phyloP scores from a whole-genome alignment of 2,888 invertebrate species.

The Monoplex corrugatus region DNA sequence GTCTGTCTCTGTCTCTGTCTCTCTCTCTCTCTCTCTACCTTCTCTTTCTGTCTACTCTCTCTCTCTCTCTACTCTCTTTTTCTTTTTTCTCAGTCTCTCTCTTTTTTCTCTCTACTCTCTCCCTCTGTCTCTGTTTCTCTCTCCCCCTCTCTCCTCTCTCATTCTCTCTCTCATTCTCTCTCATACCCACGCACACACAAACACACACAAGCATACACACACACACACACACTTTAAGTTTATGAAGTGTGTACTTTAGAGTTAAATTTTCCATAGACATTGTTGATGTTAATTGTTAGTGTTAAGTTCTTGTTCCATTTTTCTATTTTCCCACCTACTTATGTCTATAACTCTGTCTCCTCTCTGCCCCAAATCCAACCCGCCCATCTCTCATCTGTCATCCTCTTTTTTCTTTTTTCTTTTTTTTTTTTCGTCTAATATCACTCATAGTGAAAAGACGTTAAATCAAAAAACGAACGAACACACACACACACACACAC shows the following conservation, averaged over 20 bases:
- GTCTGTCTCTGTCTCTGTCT: slow-evolving; percentile 42
- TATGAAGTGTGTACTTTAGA: no score
- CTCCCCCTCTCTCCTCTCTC: background rate
- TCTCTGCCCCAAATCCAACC: background rate
- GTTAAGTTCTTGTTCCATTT: no score
- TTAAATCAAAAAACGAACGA: no score
- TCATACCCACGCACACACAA: background rate
- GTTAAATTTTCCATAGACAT: no score
- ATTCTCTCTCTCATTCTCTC: background rate
- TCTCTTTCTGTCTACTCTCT: background rate
- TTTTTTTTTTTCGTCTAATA: background rate
- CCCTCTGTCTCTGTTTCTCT: background rate
- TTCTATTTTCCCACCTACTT: no score
- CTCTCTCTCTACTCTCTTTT: background rate
- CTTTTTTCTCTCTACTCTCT: slow-evolving; percentile 39
- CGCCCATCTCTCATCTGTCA: background rate
- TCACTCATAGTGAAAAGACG: no score
- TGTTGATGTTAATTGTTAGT: no score
- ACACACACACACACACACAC: background rate
- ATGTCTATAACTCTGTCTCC: no score
- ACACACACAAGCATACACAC: slow-evolving; percentile 31
- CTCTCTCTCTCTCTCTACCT: slow-evolving; percentile 35
- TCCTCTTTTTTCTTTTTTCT: no score
- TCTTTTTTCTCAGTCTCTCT: slow-evolving; percentile 38
- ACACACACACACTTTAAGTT: slow-evolving; percentile 40